A percentile compares a stretch with the other conserved stretches of the same genome.
phyloP scores from a whole-genome alignment of 2,113 vertebrate genomes.

The Seriola aureovittata region DNA sequence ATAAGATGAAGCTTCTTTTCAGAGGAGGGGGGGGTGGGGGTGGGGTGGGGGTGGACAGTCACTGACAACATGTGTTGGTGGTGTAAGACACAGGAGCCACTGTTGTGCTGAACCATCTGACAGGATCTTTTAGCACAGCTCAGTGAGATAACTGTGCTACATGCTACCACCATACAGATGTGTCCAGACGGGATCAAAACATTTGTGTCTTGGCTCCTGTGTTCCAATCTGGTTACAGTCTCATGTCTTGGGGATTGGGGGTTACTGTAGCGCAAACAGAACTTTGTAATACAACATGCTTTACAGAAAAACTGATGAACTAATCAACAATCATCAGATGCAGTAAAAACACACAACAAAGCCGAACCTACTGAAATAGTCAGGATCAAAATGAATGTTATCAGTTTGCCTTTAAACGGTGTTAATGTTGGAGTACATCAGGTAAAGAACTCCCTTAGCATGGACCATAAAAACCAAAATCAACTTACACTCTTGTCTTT shows the following conservation, averaged over 20 bases:
- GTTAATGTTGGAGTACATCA: no score
- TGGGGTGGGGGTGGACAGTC: conserved; percentile 9
- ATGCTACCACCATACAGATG: not conserved
- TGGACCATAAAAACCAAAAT: no score
- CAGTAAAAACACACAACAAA: no score
- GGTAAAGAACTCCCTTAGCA: no score
- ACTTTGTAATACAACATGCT: not conserved
- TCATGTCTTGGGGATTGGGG: not conserved
- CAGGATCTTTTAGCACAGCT: not conserved
- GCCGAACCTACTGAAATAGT: no score
- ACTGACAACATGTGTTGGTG: not conserved
- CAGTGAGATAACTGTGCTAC: not conserved
- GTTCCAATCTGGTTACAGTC: not conserved
- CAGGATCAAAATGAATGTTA: no score
- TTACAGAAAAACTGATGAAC: no score
- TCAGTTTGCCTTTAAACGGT: no score
- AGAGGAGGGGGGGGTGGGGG: not conserved
- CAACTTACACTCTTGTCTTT: no score
- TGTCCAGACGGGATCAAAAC: not conserved
- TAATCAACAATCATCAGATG: no score
- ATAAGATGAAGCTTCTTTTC: conserved; percentile 1
- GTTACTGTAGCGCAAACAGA: not conserved
- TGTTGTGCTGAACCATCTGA: not conserved
- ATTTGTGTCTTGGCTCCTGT: not conserved
- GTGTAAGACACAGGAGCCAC: not conserved